Evolutionary conservation across 1,140 invertebrate genomes (phyloP).

Genomic region (Pseudomyrmex flavicornis): DNA sequence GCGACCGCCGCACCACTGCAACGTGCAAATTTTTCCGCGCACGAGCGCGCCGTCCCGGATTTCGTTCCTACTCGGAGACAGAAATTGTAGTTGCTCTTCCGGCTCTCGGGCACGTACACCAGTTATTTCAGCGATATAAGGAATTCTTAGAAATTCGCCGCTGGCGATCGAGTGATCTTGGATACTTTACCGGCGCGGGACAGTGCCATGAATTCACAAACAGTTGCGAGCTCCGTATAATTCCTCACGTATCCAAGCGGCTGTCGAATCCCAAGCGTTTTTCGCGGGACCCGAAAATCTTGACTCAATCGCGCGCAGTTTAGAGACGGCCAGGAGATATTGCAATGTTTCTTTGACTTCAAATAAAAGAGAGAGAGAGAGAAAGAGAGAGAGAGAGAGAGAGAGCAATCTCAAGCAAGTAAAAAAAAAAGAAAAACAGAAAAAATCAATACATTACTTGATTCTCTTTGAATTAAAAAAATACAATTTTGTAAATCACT

Average conservation of each 20-base stretch:
- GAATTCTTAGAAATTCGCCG: conserved; percentile 63
- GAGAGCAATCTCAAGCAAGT: neutral
- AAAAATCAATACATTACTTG: neutral
- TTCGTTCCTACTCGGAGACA: conserved; percentile 28
- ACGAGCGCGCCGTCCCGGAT: conserved; percentile 15
- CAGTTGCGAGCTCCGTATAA: conserved; percentile 41
- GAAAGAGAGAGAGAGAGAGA: no score
- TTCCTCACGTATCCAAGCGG: conserved; percentile 53
- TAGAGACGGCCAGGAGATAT: neutral
- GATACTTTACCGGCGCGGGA: conserved; percentile 65
- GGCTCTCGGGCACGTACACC: conserved; percentile 51
- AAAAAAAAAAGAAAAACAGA: neutral
- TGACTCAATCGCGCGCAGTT: neutral
- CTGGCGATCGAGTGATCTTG: conserved; percentile 64
- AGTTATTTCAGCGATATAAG: conserved; percentile 64
- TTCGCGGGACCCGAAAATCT: conserved; percentile 7
- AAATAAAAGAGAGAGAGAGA: no score
- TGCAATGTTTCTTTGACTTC: neutral
- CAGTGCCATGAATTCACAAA: conserved; percentile 65
- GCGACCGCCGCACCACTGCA: neutral
- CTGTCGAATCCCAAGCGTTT: conserved; percentile 42
- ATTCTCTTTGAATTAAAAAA: neutral
- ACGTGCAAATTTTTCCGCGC: conserved; percentile 31
- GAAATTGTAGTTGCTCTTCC: conserved; percentile 35
- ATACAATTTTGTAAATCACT: neutral